A percentile compares a stretch with the other conserved stretches of the same genome.
phyloP scores from a whole-genome alignment of 2,113 vertebrate genomes.

The Cyanocitta stelleri region DNA sequence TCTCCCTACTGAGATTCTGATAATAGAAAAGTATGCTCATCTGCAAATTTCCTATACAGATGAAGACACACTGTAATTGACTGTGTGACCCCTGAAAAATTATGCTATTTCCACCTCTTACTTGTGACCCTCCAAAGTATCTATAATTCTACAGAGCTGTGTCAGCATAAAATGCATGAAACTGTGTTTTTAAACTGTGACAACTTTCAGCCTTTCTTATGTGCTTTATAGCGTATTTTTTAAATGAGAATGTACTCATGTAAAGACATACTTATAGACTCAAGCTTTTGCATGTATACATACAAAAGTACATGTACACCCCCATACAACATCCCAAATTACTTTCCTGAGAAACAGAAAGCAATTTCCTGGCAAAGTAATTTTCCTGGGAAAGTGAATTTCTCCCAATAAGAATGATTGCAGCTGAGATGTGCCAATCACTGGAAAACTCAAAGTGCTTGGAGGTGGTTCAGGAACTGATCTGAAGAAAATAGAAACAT shows the following conservation, averaged over 20 bases:
- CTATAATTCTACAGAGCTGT: background rate
- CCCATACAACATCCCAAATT: background rate
- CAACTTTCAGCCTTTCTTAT: background rate
- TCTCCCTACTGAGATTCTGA: background rate
- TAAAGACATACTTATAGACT: background rate
- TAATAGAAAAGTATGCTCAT: constrained; percentile 3
- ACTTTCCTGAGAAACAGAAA: background rate
- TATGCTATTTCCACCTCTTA: background rate
- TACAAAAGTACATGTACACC: background rate
- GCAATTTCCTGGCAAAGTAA: background rate
- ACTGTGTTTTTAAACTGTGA: background rate
- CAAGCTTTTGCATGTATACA: background rate
- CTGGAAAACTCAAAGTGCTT: background rate
- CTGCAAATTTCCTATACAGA: background rate
- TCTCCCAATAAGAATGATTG: background rate
- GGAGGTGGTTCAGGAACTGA: background rate
- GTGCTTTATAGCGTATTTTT: background rate
- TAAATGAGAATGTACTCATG: background rate
- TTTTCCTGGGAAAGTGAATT: background rate
- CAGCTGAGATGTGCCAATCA: background rate
- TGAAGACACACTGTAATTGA: background rate
- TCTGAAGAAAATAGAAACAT: background rate
- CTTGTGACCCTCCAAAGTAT: background rate
- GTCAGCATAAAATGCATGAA: background rate
- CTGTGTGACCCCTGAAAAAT: background rate